A percentile compares a stretch with the other conserved stretches of the same genome.
Evolutionary conservation across 2,113 vertebrate genomes (phyloP).

Genomic region (Syngnathoides biaculeatus): DNA sequence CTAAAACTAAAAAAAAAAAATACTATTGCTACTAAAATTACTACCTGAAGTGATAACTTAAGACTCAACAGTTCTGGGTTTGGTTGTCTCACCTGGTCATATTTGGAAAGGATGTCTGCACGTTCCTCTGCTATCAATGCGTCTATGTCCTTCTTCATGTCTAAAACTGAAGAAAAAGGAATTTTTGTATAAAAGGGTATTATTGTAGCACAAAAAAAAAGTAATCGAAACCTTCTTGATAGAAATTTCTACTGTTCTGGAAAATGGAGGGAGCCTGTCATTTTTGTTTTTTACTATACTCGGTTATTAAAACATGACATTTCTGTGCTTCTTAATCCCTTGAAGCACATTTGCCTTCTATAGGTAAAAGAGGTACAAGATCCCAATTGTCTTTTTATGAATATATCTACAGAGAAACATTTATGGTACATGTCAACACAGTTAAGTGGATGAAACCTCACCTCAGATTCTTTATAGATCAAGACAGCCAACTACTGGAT

Average conservation of each 20-base stretch:
- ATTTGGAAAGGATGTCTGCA: constrained; percentile 84
- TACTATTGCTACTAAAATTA: no score
- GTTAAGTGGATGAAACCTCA: neutral
- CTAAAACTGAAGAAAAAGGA: constrained; percentile 72
- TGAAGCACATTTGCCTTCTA: no score
- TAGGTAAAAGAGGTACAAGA: neutral
- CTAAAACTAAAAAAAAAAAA: no score
- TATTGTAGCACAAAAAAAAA: no score
- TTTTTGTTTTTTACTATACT: no score
- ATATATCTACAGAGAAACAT: neutral
- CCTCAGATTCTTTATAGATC: neutral
- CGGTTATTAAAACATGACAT: no score
- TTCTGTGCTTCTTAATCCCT: no score
- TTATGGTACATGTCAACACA: neutral
- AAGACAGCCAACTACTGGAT: neutral
- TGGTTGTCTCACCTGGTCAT: constrained; percentile 79
- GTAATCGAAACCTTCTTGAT: no score
- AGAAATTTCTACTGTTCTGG: no score
- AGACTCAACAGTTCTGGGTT: neutral
- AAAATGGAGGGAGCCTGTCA: no score
- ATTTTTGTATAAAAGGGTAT: neutral
- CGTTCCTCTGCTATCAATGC: constrained; percentile 85
- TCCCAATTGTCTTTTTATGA: neutral
- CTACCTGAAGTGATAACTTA: neutral
- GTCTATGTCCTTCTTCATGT: constrained; percentile 94